Conservation (phyloP, 2,888 invertebrate species). For the Lepas anatifera region DNA sequence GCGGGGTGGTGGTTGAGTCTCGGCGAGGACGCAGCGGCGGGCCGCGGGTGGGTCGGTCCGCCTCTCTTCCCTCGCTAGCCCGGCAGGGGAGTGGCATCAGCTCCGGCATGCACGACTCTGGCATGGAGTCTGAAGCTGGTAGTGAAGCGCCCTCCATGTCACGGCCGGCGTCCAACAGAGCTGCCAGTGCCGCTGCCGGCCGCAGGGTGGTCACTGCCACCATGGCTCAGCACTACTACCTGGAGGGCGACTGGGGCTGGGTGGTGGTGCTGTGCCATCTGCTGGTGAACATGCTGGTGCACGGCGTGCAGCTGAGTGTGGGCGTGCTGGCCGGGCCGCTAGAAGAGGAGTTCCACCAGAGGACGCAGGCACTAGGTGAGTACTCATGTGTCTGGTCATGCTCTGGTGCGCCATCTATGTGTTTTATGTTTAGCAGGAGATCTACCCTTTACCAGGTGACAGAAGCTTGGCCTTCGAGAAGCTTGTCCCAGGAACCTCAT, state of each 20-base stretch:
- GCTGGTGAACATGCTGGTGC: constrained; percentile 57
- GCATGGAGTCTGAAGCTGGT: not conserved
- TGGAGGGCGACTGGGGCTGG: constrained; percentile 72
- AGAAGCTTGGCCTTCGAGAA: too few relatives aligned
- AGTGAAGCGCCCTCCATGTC: not conserved
- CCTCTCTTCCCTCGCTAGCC: not conserved
- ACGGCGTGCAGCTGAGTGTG: constrained; percentile 57
- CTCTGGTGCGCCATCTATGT: too few relatives aligned
- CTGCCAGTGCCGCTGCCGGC: not conserved
- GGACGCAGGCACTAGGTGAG: not conserved
- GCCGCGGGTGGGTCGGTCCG: not conserved
- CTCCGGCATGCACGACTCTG: not conserved
- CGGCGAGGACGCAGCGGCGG: too few relatives aligned
- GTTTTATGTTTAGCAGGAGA: too few relatives aligned
- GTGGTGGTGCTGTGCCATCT: constrained; percentile 58
- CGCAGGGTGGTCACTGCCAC: not conserved
- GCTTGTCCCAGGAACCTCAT: too few relatives aligned
- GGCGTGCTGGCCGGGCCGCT: constrained; percentile 24
- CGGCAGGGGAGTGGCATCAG: not conserved
- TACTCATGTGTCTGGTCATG: too few relatives aligned
- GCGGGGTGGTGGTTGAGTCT: too few relatives aligned
- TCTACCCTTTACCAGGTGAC: too few relatives aligned
- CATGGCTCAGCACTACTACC: constrained; percentile 54
- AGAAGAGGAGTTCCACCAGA: not conserved
- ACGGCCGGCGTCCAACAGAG: not conserved